Base-by-base conservation (phyloP, 2,797 vertebrate species). In the Eulemur rubriventer region DNA sequence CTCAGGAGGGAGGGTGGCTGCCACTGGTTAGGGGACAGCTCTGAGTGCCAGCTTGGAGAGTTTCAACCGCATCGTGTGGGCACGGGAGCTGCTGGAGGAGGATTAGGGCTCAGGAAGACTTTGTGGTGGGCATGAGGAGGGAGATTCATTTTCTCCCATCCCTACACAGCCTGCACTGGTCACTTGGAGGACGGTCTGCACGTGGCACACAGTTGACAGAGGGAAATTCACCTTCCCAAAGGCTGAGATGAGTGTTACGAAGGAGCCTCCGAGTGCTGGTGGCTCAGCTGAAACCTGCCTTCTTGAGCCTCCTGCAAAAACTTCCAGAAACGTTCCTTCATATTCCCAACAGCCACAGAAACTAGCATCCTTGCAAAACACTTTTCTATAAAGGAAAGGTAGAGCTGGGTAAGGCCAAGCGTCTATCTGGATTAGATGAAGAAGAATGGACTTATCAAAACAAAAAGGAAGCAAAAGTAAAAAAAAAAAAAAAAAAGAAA, bases 381-480 rank as follows among this genome's bases (percentile, higher is more conserved):
- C 38, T 87, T 91, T 75, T 18, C 72, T 33, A 73, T 57, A 57
- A 57, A 84, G 90, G 93, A 81, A 90, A 91, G 61, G n/a, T 65
- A 82, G n/a, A 63, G n/a, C 55, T 70, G 61, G 72, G 35, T n/a
- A n/a, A 78, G 52, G 55, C 59, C 67, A 59, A 93, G 38, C 72
- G 28, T 46, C 1, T 88, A 76, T 89, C 46, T 69, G 24, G 16
- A 59, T 33, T 73, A 86, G 46, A 59, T 63, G 52, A 93, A 84
- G 72, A 88, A 85, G 48, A 87, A 78, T 46, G 30, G 65, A 75
- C 4, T 55, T 59, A 50, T 41, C 67, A 92, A 92, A 89, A 50
- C 22, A n/a, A 79, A 88, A 84, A 33, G 38, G 33, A 72, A 52
- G 18, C 10, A 43, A 43, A 61, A 3, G 28, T 72, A 43, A 79